Percentiles rank a stretch among this genome's conserved stretches.
These are phyloP conservation scores for Myiozetetes cayanensis DNA, from an alignment of 2,113 vertebrate species.

Conservation along the genomic window DNA sequence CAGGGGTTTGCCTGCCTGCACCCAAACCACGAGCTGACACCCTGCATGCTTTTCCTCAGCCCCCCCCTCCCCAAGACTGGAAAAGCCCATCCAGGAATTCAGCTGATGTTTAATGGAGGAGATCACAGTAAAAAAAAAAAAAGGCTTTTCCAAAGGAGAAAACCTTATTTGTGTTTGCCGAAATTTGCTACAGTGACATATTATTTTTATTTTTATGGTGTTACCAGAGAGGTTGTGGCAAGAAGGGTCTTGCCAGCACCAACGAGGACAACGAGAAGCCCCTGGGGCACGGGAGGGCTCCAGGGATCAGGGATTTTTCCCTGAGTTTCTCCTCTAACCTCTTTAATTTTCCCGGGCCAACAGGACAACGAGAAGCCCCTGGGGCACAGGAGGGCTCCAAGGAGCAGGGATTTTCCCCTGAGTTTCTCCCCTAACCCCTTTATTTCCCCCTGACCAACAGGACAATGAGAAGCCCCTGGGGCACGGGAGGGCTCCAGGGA, in stretches of 20 bases:
- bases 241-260: neutral
- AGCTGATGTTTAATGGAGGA: neutral
- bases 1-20: neutral
- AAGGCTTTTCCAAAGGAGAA: neutral
- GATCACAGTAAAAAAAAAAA: constrained; percentile 2
- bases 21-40: neutral
- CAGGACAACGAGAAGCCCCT: no score
- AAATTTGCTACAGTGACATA: neutral
- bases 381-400: no score
- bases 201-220: constrained; percentile 10
- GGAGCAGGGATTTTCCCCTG: no score
- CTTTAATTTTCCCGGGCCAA: no score
- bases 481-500: no score
- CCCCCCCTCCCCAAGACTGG: neutral
- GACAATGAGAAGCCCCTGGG: no score
- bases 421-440: no score
- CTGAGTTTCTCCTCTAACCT: no score
- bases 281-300: no score
- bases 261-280: neutral
- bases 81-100: neutral
- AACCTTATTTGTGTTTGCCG: neutral
- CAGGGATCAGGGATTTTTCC: no score
- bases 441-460: no score
- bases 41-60: neutral
- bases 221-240: neutral